A percentile compares a stretch with the other conserved stretches of the same genome.
Evolutionary conservation across 2,797 vertebrate species (phyloP).

Genomic region (Aulostomus chinensis): DNA sequence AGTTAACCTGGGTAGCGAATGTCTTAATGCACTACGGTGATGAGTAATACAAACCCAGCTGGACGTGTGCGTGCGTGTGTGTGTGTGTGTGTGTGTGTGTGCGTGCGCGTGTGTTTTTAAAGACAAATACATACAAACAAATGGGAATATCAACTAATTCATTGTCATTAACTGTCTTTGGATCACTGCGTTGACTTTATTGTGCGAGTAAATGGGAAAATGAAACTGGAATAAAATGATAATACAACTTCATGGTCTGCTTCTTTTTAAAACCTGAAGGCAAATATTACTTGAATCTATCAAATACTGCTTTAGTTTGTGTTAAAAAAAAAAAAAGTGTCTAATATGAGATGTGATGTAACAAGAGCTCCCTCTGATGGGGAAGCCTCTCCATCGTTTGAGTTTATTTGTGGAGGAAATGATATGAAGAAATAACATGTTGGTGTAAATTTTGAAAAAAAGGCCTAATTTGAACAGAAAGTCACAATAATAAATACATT

Average conservation of each 20-base stretch:
- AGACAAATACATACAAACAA: conserved; percentile 15
- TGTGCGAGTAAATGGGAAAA: conserved; percentile 73
- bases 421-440: too few relatives aligned
- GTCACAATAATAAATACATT: not conserved
- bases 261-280: too few relatives aligned
- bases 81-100: conserved; percentile 21
- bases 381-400: not conserved
- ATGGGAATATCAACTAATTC: conserved; percentile 44
- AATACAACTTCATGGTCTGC: too few relatives aligned
- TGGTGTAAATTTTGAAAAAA: not conserved
- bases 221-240: conserved; percentile 72
- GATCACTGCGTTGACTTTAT: conserved; percentile 58
- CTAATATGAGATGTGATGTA: conserved; percentile 44
- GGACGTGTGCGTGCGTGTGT: conserved; percentile 33
- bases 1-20: conserved; percentile 52
- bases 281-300: too few relatives aligned
- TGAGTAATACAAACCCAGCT: conserved; percentile 54
- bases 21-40: conserved; percentile 60
- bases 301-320: too few relatives aligned
- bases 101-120: conserved; percentile 11
- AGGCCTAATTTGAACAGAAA: not conserved
- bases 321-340: too few relatives aligned
- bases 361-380: conserved; percentile 69
- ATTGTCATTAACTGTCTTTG: conserved; percentile 57
- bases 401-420: not conserved